Percentiles rank a stretch among this genome's conserved stretches.
Evolutionary conservation across 2,888 invertebrate genomes (phyloP).

Genomic region (Leptinotarsa tumamoca): DNA sequence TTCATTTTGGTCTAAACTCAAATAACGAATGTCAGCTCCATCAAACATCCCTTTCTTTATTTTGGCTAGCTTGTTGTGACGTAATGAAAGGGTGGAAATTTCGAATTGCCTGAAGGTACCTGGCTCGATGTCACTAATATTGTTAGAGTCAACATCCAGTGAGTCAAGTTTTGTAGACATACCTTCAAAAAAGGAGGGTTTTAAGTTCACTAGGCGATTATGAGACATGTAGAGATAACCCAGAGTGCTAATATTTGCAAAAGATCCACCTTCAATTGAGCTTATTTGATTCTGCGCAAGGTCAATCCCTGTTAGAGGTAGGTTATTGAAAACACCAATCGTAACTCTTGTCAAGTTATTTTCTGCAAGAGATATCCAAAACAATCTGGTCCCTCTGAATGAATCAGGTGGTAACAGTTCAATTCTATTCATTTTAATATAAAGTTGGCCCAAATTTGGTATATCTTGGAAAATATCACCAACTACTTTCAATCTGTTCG

Average conservation of each 20-base stretch:
- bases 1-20: conserved; percentile 8
- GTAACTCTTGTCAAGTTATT: too few relatives aligned
- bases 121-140: neutral
- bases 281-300: too few relatives aligned
- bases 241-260: neutral
- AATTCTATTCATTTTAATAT: too few relatives aligned
- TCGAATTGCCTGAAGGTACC: conserved; percentile 5
- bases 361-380: too few relatives aligned
- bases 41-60: conserved; percentile 21
- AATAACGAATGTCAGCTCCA: neutral
- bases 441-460: too few relatives aligned
- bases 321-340: too few relatives aligned
- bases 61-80: neutral
- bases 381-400: too few relatives aligned
- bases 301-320: too few relatives aligned
- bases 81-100: neutral
- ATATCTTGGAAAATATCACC: too few relatives aligned
- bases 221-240: conserved; percentile 1
- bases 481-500: too few relatives aligned
- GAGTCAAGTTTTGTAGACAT: neutral
- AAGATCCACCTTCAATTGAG: neutral
- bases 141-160: neutral
- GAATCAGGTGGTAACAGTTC: neutral
- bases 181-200: conserved; percentile 11
- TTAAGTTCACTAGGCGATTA: conserved; percentile 10